Conservation (phyloP, 1,140 invertebrate species). For the Drosophila virilis region DNA sequence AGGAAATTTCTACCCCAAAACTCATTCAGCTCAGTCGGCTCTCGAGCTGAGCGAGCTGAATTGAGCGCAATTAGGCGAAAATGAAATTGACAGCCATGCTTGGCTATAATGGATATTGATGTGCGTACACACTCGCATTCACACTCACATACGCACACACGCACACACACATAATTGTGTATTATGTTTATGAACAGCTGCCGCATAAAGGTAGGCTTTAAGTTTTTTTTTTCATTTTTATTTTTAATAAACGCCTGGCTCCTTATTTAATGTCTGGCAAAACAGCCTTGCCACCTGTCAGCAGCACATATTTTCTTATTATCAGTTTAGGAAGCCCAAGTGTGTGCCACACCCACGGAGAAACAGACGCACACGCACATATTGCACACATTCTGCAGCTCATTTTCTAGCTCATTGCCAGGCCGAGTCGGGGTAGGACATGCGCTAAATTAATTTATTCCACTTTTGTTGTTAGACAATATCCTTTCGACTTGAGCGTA, state of each 20-base stretch:
- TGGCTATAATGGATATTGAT: conserved; percentile 63
- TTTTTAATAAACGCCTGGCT: conserved; percentile 65
- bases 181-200: conserved; percentile 46
- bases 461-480: conserved; percentile 82
- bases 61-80: conserved; percentile 64
- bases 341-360: conserved; percentile 47
- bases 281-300: conserved; percentile 67
- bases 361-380: conserved; percentile 17
- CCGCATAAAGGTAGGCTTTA: conserved; percentile 54
- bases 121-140: conserved; percentile 19
- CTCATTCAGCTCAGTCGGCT: not conserved
- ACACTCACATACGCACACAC: conserved; percentile 4
- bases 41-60: conserved; percentile 5
- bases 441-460: conserved; percentile 83
- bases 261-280: conserved; percentile 66
- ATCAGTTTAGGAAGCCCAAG: conserved; percentile 52
- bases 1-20: not conserved
- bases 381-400: conserved; percentile 65
- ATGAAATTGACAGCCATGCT: conserved; percentile 57
- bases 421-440: conserved; percentile 45
- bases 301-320: conserved; percentile 79
- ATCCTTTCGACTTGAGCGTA: conserved; percentile 65
- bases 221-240: conserved; percentile 43
- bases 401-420: conserved; percentile 83
- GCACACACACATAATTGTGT: not conserved